These are phyloP conservation scores for Pantelozetes paolii DNA, from an alignment of 2,888 invertebrate genomes.

Conservation along the genomic window DNA sequence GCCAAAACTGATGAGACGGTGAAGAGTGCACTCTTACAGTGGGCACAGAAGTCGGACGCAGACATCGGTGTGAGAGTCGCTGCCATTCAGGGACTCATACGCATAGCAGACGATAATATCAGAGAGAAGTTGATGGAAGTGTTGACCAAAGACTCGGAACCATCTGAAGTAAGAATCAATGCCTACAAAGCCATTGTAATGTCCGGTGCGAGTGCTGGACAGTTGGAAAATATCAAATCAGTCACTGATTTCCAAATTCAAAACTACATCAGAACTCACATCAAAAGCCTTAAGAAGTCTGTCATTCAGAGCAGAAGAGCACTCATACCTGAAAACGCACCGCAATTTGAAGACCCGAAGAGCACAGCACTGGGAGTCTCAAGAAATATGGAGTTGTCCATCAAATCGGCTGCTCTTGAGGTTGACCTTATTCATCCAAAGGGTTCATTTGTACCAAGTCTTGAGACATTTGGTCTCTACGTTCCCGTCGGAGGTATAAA, in stretches of 20 bases:
- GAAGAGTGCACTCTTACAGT: slow-evolving; percentile 1
- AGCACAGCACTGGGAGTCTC: slow-evolving; percentile 22
- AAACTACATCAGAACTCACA: slow-evolving; percentile 36
- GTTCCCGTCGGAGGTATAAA: slow-evolving; percentile 14
- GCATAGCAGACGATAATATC: slow-evolving; percentile 17
- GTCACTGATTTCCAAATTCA: slow-evolving; percentile 22
- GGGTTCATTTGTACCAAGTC: slow-evolving; percentile 8
- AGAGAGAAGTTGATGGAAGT: slow-evolving; percentile 24
- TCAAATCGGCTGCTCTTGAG: slow-evolving; percentile 15
- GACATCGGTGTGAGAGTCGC: slow-evolving; percentile 25
- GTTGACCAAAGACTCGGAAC: slow-evolving; percentile 16
- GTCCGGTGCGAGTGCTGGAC: background rate
- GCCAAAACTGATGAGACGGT: slow-evolving; percentile 16
- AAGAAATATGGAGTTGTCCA: background rate
- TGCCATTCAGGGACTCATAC: slow-evolving; percentile 28
- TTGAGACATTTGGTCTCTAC: background rate
- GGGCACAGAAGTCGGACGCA: slow-evolving; percentile 33
- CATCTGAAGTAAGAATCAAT: slow-evolving; percentile 20
- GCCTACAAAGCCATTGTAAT: slow-evolving; percentile 26
- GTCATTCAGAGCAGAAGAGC: background rate
- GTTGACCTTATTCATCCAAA: slow-evolving; percentile 33
- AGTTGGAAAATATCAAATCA: background rate
- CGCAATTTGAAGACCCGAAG: slow-evolving; percentile 19
- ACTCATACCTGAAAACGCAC: background rate
- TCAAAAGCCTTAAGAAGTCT: slow-evolving; percentile 31